Base-by-base conservation (phyloP, 2,113 vertebrate genomes). In the Phyllostomus hastatus region DNA sequence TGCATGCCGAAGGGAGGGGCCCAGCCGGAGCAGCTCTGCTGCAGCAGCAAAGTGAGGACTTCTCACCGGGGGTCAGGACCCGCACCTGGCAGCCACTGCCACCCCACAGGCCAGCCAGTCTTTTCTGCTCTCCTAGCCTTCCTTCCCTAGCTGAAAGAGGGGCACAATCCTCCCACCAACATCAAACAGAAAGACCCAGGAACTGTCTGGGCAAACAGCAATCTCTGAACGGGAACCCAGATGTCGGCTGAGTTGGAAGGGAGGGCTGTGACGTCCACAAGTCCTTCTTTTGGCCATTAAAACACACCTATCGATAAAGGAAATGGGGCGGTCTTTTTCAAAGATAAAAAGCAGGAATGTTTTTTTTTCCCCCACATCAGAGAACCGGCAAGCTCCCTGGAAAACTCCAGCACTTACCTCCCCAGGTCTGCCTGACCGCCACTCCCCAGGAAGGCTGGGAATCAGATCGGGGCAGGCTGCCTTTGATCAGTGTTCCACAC, bases 281-380 rank as follows among this genome's bases (percentile, higher is more conserved):
- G 41, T 24, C 64, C 26, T 80, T 38, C 43, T 54, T 67, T 46
- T 81, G 66, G 48, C 52, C 61, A 72, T 33, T 52, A 75, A 90
- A 90, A 66, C 50, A 93, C 24, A 43, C 61, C 38, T 54, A 59
- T 38, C 35, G 41, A 86, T 61, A 52, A 95, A 50, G 69, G n/a
- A 78, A 95, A 61, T 12, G 38, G 22, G 7, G 67, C n/a, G 5
- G 31, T 35, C 22, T 91, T 86, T 66, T 76, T 52, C 33, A 88
- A 94, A 88, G 48, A 86, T 48, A 75, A 86, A 76, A 48, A 61
- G 7, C 0, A 10, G 16, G 66, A 81, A 41, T 12, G 70, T 4
- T 24, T 35, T 4, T 24, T 35, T 50, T 54, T 67, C 38, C 48
- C 69, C 54, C 20, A 11, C 15, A 64, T 70, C 20, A 43, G 43